Base-by-base conservation (phyloP, 2,888 invertebrate species). In the Leucoptera coffeella region DNA sequence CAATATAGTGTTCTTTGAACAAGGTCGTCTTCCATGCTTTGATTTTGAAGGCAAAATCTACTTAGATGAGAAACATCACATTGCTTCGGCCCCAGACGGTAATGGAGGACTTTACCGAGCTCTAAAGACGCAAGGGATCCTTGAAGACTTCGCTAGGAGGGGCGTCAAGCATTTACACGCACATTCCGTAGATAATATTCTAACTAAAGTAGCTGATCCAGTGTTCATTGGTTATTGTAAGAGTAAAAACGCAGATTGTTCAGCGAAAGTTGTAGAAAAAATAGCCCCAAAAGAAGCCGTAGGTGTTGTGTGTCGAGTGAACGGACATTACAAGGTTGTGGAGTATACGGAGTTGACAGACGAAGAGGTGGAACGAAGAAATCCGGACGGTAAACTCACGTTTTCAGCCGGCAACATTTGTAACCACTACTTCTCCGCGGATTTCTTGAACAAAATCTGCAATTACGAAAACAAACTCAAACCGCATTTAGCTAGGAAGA, bases 391-490 rank as follows among this genome's bases (percentile, higher is more conserved):
- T 0, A 71, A 82, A 26, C 73, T 99, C 1, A 79, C 87, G 1
- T 99, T 94, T 51, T 90, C 82, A 30, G 93, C 96, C 2, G 99
- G 96, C 2, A 97, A 93, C 50, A 99, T 99, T 35, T 97, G 97
- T 56, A 99, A 97, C 53, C 99, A 99, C 46, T 95, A 92, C 50
- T 99, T 99, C 60, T 86, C 88, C 0, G 64, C 85, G 0, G 78
- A 85, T 29, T 99, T 99, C 53, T 67, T 99, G 4, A 64, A 77
- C 15, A 73, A 78, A 40, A 78, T 95, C 23, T 82, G 82, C 19
- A 73, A 80, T 31, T 81, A 80, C 39, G 88, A 92, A 50, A 61
- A 73, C 1, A 74, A 86, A 35, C 55, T 99, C 19, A 86, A 87
- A 40, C 75, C 96, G 27, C 99, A 99, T 48, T 82, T 94, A 0